Percentiles rank a stretch among this genome's conserved stretches.
Conservation (phyloP, 92 coral and sea anemone genomes). For the Bergia sp. region DNA sequence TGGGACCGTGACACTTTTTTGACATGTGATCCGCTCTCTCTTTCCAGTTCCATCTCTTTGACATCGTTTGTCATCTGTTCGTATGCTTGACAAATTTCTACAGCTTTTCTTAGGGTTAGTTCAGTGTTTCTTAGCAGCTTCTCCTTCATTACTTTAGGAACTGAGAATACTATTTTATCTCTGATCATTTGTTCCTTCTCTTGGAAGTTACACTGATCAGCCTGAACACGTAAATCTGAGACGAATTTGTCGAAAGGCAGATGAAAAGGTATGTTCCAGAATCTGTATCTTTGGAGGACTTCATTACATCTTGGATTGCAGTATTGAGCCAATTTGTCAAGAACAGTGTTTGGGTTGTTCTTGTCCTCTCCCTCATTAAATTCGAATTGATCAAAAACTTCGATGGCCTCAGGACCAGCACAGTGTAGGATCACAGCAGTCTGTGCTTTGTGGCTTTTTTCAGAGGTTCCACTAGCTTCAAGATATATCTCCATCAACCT, state of each 20-base stretch:
- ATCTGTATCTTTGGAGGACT: neutral
- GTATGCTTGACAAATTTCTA: no score
- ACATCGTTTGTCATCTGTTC: no score
- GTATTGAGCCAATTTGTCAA: neutral
- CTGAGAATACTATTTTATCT: neutral
- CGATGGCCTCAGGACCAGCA: neutral
- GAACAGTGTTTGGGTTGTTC: neutral
- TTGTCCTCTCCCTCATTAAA: neutral
- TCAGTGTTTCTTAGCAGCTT: neutral
- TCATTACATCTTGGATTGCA: neutral
- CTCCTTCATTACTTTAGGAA: neutral
- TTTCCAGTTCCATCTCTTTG: no score
- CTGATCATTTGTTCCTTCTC: neutral
- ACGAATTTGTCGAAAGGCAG: neutral
- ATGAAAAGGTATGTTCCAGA: neutral
- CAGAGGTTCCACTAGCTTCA: neutral
- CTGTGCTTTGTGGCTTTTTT: neutral
- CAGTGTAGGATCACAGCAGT: neutral
- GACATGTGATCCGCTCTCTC: no score
- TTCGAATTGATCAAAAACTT: neutral
- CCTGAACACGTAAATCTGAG: no score
- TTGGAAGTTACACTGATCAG: no score
- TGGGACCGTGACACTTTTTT: no score
- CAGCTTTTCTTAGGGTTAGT: neutral
- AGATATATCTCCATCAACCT: neutral